Evolutionary conservation across 2,888 invertebrate genomes (phyloP), one percentile per base, ranked within the genome.

Genomic region (Cantharis rufa): DNA sequence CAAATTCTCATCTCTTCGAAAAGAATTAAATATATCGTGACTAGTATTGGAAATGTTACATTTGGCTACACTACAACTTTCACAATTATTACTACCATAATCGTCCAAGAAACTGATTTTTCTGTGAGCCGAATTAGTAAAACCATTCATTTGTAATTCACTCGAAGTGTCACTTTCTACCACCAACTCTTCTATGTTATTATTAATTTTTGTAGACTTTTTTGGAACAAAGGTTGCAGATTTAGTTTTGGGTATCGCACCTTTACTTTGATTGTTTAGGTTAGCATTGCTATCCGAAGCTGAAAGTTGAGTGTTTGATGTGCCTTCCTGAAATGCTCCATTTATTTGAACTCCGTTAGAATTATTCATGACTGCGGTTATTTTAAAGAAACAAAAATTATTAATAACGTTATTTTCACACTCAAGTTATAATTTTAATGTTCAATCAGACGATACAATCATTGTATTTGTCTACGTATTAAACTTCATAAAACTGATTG

Each of bases 231-330:
- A 70, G 74, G 82, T 82, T 13, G 80, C 13, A 71, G 79, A 69
- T 75, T 80, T 82, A 63, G 75, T 80, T 80, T 86, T 86, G 1
- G 86, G 86, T 61, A 86, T 85, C 11, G 86, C 86, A 32, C 86
- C 86, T 78, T 84, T 86, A 73, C 84, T 84, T 75, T 82, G 82
- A 21, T 75, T 81, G 74, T 79, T 80, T 21, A 83, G 71, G 74
- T 84, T 85, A 62, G 86, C 86, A 77, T 86, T 86, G 18, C 77
- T 84, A 71, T 86, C 85, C 15, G 82, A 78, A 48, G 75, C 75
- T 4, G 80, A 69, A 7, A 74, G 28, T 71, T 69, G 66, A 66
- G 61, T 72, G 21, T 68, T 69, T 10, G 79, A 73, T 62, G 72
- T 62, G 15, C 78, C 78, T n/a, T 77, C 78, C 68, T 74, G 76